Evolutionary conservation across 1,140 invertebrate genomes (phyloP), one percentile per base, ranked within the genome.

Genomic region (Drosophila pallidifrons): DNA sequence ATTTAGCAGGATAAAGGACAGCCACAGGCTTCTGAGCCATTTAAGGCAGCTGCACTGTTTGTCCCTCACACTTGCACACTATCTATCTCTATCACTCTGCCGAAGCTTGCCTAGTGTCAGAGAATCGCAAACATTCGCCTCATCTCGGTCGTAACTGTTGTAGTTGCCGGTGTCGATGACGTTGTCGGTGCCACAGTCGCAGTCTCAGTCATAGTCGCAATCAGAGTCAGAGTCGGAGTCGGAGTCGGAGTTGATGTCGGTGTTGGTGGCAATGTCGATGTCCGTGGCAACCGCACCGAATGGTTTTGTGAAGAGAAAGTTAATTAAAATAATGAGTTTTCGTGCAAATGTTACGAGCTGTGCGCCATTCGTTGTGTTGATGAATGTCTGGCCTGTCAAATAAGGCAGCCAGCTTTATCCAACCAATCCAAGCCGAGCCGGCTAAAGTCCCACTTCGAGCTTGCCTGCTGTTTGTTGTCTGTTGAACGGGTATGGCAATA

Each of bases 311-410:
- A 88, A 91, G 90, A 79, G 82, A 91, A 91, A 91, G 91, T 91
- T 91, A 92, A 92, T 92, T 92, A 92, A 92, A 91, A 91, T 92
- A 92, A 92, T 92, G 83, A 91, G 85, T 86, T 91, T 88, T 80
- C 74, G 71, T 88, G 77, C 70, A 77, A 77, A 81, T 74, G 75
- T 74, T 77, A 74, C 75, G 72, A 75, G 59, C 63, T 75, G 38
- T 76, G 63, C 47, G 46, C 61, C 68, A 49, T 64, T 55, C 61
- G 47, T 65, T 67, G 64, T 59, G 74, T 58, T 85, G 81, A 85
- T 79, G 82, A 88, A 89, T 88, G 83, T 88, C 66, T 68, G 60
- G 59, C 47, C 82, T 82, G 82, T 82, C 82, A 87, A 68, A 71
- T 65, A 51, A 64, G 73, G 52, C 73, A 75, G 67, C 49, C 66